A percentile compares a stretch with the other conserved stretches of the same genome.
Evolutionary conservation across 2,113 vertebrate genomes (phyloP).

Genomic region (Psophia crepitans): DNA sequence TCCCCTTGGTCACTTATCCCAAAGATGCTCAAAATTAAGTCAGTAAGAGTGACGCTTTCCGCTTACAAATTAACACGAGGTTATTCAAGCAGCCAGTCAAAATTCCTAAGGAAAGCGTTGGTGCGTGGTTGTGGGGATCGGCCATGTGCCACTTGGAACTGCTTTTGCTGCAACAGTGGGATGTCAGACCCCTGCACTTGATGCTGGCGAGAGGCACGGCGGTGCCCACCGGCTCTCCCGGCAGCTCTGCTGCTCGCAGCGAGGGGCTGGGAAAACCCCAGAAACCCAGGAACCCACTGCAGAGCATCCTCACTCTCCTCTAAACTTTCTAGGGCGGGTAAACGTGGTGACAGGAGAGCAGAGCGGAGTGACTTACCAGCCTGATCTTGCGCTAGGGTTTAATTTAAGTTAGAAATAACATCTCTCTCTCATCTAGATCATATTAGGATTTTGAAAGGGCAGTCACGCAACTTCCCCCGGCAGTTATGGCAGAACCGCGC

Average conservation of each 20-base stretch:
- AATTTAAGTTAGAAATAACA: slow-evolving; percentile 60
- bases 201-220: rapidly evolving
- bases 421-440: slow-evolving; percentile 52
- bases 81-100: neutral
- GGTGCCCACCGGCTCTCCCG: rapidly evolving
- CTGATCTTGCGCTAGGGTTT: neutral
- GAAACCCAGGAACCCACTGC: rapidly evolving
- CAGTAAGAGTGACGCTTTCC: neutral
- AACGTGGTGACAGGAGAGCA: rapidly evolving
- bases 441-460: slow-evolving; percentile 59
- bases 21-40: neutral
- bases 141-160: neutral
- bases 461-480: slow-evolving; percentile 57
- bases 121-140: neutral
- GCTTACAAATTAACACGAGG: neutral
- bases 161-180: neutral
- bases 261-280: neutral
- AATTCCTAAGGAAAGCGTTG: neutral
- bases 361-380: neutral
- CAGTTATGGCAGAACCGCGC: slow-evolving; percentile 49
- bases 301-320: neutral
- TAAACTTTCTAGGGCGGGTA: neutral
- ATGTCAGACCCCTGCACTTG: neutral
- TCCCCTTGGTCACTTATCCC: neutral
- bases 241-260: rapidly evolving